A percentile compares a stretch with the other conserved stretches of the same genome.
Conservation (phyloP, 2,113 vertebrate species). For the Aptenodytes forsteri region DNA sequence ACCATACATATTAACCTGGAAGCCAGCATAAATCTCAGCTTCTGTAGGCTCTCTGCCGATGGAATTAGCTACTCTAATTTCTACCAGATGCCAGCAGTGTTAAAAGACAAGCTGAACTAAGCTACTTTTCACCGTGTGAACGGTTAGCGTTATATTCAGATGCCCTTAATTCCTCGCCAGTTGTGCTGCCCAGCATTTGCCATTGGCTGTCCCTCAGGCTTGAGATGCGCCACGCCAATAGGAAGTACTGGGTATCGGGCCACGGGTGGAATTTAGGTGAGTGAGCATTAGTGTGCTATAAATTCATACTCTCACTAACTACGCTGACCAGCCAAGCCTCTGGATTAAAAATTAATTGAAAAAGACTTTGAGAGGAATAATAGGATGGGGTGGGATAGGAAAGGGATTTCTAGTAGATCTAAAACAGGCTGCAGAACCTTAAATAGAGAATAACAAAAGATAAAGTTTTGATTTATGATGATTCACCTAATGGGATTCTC, state of each 20-base stretch:
- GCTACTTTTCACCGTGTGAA: slow-evolving; percentile 6
- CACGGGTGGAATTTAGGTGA: background rate
- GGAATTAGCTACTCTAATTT: slow-evolving; percentile 27
- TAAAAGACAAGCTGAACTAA: slow-evolving; percentile 10
- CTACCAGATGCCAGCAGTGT: background rate
- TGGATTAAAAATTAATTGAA: background rate
- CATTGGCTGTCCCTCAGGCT: background rate
- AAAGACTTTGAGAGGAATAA: background rate
- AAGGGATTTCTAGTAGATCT: background rate
- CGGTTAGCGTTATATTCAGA: background rate
- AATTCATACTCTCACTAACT: background rate
- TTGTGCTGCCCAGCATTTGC: background rate
- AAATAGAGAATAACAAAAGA: background rate
- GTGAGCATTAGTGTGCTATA: background rate
- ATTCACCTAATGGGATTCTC: background rate
- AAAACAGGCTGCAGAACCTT: background rate
- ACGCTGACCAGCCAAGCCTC: background rate
- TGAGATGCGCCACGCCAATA: rapidly evolving
- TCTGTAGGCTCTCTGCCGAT: background rate
- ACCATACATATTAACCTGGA: background rate
- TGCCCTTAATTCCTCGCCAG: background rate
- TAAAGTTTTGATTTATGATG: background rate
- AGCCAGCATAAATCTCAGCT: background rate
- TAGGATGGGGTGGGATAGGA: background rate
- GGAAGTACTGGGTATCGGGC: background rate